Evolutionary conservation across 2,888 invertebrate genomes (phyloP).

Genomic region (Hypena proboscidalis): DNA sequence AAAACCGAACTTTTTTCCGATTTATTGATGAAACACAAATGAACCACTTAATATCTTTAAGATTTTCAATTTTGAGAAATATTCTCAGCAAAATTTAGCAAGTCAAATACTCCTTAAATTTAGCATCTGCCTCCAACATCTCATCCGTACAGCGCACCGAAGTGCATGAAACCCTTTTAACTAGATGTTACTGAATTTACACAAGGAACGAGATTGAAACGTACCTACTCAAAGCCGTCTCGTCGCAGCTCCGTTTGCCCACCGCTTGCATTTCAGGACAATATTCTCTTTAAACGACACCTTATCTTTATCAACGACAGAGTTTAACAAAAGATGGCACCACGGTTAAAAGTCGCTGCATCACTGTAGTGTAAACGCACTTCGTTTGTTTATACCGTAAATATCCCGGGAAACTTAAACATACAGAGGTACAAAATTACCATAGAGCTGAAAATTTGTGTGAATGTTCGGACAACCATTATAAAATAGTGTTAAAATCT

Average conservation of each 20-base stretch:
- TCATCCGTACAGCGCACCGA: slow-evolving; percentile 15
- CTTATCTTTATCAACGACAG: slow-evolving; percentile 19
- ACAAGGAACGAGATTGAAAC: slow-evolving; percentile 36
- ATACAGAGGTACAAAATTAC: no score
- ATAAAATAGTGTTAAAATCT: no score
- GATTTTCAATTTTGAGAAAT: no score
- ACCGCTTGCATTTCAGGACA: slow-evolving; percentile 33
- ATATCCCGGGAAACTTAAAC: no score
- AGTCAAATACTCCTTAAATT: slow-evolving; percentile 1
- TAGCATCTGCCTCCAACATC: slow-evolving; percentile 23
- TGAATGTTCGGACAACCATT: no score
- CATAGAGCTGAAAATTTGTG: no score
- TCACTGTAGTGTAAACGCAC: slow-evolving; percentile 1
- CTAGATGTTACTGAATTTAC: slow-evolving; percentile 45
- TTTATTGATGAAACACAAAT: no score
- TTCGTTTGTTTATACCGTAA: slow-evolving; percentile 11
- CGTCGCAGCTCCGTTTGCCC: slow-evolving; percentile 23
- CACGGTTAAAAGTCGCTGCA: neutral
- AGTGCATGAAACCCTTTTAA: slow-evolving; percentile 43
- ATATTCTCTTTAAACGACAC: slow-evolving; percentile 15
- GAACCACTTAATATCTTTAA: no score
- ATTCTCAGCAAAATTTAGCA: no score
- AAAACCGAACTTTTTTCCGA: no score
- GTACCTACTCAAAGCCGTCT: slow-evolving; percentile 20
- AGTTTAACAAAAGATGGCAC: slow-evolving; percentile 12